Percentiles rank a stretch among this genome's conserved stretches.
Evolutionary conservation across 2,113 vertebrate genomes (phyloP).

Genomic region (Centropristis striata): DNA sequence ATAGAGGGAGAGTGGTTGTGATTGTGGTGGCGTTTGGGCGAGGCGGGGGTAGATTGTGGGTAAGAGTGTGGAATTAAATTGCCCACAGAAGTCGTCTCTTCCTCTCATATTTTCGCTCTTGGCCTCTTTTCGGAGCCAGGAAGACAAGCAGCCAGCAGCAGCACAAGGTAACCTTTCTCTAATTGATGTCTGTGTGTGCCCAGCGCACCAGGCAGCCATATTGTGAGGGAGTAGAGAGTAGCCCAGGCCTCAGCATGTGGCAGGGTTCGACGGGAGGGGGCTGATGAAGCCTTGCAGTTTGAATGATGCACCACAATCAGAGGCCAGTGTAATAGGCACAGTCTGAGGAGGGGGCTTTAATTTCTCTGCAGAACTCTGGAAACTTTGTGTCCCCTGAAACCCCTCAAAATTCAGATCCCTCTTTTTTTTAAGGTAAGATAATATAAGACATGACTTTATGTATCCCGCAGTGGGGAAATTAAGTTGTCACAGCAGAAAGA

Average conservation of each 20-base stretch:
- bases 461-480: no score
- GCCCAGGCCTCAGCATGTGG: slow-evolving; percentile 70
- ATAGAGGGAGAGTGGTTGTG: neutral
- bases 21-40: neutral
- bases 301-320: slow-evolving; percentile 68
- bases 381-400: neutral
- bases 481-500: no score
- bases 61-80: slow-evolving; percentile 57
- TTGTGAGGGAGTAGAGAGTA: slow-evolving; percentile 68
- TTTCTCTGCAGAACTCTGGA: slow-evolving; percentile 19
- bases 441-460: no score
- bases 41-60: slow-evolving; percentile 27
- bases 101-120: slow-evolving; percentile 47
- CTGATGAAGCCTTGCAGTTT: slow-evolving; percentile 65
- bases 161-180: slow-evolving; percentile 87
- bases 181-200: slow-evolving; percentile 81
- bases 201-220: slow-evolving; percentile 71
- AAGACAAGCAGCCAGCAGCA: slow-evolving; percentile 72
- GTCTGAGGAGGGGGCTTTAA: slow-evolving; percentile 39
- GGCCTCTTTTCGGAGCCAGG: slow-evolving; percentile 50
- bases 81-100: slow-evolving; percentile 53
- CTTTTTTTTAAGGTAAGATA: no score
- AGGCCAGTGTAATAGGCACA: slow-evolving; percentile 31
- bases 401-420: no score
- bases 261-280: slow-evolving; percentile 58